Conservation (phyloP, 1,140 invertebrate species). For the Drosophila jambulina region DNA sequence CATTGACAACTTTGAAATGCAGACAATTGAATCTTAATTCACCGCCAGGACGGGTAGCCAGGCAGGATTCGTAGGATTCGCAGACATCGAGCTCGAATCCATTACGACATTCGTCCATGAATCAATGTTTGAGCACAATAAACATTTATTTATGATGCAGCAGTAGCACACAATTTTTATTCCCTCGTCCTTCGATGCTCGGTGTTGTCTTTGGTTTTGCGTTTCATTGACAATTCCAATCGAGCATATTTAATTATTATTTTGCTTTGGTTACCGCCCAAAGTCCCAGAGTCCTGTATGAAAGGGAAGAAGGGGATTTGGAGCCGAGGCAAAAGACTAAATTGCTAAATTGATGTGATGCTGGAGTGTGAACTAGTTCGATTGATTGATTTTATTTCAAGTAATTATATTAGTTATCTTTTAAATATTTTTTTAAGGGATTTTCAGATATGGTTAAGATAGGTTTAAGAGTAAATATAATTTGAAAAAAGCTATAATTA, state of each 20-base stretch:
- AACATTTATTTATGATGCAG: constrained; percentile 76
- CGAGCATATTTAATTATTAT: constrained; percentile 38
- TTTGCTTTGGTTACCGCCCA: neutral
- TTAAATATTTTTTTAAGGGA: neutral
- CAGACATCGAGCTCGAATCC: constrained; percentile 19
- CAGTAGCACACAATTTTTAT: constrained; percentile 34
- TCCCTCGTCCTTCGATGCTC: neutral
- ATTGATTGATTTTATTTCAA: neutral
- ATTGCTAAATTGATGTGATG: constrained; percentile 9
- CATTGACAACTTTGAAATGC: constrained; percentile 78
- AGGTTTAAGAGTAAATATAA: too few relatives aligned
- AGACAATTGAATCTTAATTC: constrained; percentile 83
- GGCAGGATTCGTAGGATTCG: neutral
- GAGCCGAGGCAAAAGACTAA: neutral
- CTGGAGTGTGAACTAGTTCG: neutral
- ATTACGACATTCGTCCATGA: constrained; percentile 55
- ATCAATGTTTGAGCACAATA: constrained; percentile 72
- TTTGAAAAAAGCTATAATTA: neutral
- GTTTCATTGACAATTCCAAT: constrained; percentile 29
- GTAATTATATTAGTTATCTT: neutral
- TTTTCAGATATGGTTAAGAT: neutral
- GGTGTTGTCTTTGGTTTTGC: constrained; percentile 12
- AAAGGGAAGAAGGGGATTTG: neutral
- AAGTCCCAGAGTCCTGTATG: neutral
- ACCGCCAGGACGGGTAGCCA: constrained; percentile 12